A percentile compares a stretch with the other conserved stretches of the same genome.
Conservation (phyloP, 1,140 invertebrate genomes). For the Mercenaria mercenaria region DNA sequence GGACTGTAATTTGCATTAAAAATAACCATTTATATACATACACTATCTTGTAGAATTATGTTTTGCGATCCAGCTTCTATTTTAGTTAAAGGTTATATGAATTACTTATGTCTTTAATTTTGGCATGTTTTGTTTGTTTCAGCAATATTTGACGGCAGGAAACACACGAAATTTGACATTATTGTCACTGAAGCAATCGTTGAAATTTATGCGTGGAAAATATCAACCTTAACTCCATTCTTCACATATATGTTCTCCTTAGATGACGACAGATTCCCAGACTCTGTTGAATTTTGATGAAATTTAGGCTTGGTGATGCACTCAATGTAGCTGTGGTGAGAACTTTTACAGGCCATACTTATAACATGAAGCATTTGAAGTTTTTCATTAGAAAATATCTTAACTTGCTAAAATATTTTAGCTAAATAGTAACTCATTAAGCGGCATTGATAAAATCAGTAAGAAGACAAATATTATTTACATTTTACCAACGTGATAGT, state of each 20-base stretch:
- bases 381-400: background rate
- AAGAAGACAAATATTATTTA: background rate
- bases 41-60: too few relatives aligned
- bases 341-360: too few relatives aligned
- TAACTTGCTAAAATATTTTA: background rate
- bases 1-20: too few relatives aligned
- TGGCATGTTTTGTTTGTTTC: background rate
- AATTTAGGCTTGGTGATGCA: background rate
- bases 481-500: too few relatives aligned
- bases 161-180: background rate
- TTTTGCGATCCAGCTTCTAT: too few relatives aligned
- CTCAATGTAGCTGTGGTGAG: background rate
- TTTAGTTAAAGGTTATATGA: too few relatives aligned
- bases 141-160: slow-evolving; percentile 43
- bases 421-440: background rate
- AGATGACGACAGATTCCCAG: background rate
- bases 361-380: background rate
- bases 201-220: slow-evolving; percentile 31
- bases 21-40: too few relatives aligned
- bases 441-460: background rate
- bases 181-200: background rate
- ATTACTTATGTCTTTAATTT: too few relatives aligned
- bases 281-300: background rate
- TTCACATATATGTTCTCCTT: slow-evolving; percentile 12
- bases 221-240: slow-evolving; percentile 15